Conservation (phyloP, 2,797 vertebrate species). For the Salarias fasciatus region DNA sequence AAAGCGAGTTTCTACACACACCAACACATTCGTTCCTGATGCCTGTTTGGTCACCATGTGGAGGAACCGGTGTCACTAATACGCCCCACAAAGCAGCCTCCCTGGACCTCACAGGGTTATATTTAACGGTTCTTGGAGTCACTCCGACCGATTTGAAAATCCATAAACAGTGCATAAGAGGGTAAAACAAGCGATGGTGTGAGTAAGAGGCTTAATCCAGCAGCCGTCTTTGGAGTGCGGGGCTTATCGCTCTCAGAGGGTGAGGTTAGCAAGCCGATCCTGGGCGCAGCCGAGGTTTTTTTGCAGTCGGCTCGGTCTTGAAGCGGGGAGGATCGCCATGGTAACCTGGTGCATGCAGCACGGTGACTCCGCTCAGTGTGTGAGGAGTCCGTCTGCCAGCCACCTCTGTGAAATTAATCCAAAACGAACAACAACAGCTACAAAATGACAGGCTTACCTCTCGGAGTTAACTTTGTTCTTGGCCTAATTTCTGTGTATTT, state of each 20-base stretch:
- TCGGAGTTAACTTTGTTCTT: too few species aligned
- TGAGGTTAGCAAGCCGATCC: conserved; percentile 25
- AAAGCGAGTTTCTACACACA: conserved; percentile 50
- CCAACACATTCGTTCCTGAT: conserved; percentile 29
- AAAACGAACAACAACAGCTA: too few species aligned
- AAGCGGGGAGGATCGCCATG: conserved; percentile 49
- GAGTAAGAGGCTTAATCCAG: conserved; percentile 34
- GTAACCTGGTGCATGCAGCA: conserved; percentile 49
- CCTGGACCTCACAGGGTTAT: conserved; percentile 28
- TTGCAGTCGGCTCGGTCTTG: conserved; percentile 33
- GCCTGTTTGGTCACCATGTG: conserved; percentile 10
- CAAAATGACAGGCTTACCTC: too few species aligned
- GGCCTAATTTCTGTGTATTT: too few species aligned
- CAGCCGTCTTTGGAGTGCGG: conserved; percentile 22
- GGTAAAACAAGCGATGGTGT: conserved; percentile 44
- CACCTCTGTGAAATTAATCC: conserved; percentile 11
- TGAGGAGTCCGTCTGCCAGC: conserved; percentile 10
- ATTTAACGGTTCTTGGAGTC: conserved; percentile 43
- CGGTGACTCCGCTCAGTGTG: conserved; percentile 6
- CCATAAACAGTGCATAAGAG: conserved; percentile 60
- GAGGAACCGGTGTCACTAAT: conserved; percentile 14
- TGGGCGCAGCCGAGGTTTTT: conserved; percentile 31
- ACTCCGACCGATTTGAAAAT: conserved; percentile 62
- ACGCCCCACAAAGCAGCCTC: conserved; percentile 26
- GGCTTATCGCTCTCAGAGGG: conserved; percentile 19